A percentile compares a stretch with the other conserved stretches of the same genome.
These are phyloP conservation scores for Trichacis sp. DNA, from an alignment of 2,888 invertebrate species.

Conservation along the genomic window DNA sequence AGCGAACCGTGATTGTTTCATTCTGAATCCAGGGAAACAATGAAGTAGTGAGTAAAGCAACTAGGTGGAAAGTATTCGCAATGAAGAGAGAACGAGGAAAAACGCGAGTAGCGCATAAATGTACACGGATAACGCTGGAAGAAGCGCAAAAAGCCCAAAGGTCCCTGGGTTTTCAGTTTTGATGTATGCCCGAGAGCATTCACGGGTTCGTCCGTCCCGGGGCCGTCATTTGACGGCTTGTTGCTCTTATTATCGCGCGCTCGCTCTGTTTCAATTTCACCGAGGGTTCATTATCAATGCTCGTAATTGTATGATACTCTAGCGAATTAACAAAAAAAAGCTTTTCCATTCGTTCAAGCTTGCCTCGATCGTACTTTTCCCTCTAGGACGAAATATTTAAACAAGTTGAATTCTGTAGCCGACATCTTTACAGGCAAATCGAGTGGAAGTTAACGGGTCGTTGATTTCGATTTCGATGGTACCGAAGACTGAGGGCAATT, in stretches of 20 bases:
- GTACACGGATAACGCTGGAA: conserved; percentile 6
- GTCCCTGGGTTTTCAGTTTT: conserved; percentile 1
- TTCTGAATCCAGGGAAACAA: conserved; percentile 19
- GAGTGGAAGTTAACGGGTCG: too few relatives aligned
- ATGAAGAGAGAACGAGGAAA: conserved; percentile 7
- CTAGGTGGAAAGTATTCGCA: conserved; percentile 12
- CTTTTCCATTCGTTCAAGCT: background rate
- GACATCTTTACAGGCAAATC: too few relatives aligned
- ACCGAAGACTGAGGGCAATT: too few relatives aligned
- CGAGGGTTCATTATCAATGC: background rate
- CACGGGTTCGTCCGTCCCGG: background rate
- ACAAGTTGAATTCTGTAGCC: background rate
- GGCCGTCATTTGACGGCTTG: conserved; percentile 17
- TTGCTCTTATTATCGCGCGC: conserved; percentile 21
- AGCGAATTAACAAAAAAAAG: background rate
- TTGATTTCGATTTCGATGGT: too few relatives aligned
- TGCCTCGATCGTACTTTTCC: too few relatives aligned
- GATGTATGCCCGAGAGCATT: background rate
- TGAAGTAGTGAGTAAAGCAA: conserved; percentile 1
- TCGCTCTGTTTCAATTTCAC: background rate
- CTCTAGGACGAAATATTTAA: background rate
- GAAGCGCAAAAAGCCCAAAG: conserved; percentile 3
- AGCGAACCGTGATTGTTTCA: conserved; percentile 15
- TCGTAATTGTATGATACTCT: background rate
- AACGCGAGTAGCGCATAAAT: conserved; percentile 12